Percentiles rank a stretch among this genome's conserved stretches.
Conservation (phyloP, 2,113 vertebrate genomes). For the Hemiscyllium ocellatum region DNA sequence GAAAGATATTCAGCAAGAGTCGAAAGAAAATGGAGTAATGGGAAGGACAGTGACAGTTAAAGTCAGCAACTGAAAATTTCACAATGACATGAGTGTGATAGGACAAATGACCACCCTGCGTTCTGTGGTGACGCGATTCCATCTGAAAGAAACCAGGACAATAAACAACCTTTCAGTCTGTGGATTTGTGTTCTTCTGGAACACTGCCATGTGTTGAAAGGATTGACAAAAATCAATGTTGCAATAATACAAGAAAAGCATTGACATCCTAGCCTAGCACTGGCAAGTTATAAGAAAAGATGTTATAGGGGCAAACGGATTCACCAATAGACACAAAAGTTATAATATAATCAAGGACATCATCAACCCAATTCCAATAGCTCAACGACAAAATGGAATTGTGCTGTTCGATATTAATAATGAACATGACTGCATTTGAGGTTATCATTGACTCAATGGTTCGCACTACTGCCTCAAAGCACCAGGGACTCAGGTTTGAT, state of each 20-base stretch:
- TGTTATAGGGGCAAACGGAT: background rate
- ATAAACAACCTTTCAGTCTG: background rate
- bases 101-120: background rate
- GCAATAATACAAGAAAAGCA: background rate
- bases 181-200: background rate
- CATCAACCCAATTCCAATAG: background rate
- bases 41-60: background rate
- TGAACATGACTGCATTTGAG: too few relatives aligned
- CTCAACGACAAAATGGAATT: background rate
- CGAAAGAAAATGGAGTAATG: background rate
- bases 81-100: background rate
- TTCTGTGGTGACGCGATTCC: background rate
- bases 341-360: background rate
- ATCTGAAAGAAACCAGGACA: background rate
- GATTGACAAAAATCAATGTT: background rate
- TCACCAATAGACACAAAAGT: background rate
- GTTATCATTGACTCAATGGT: too few relatives aligned
- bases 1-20: background rate
- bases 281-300: background rate
- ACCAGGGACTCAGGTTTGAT: too few relatives aligned
- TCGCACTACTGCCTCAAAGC: too few relatives aligned
- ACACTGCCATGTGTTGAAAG: background rate
- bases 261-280: background rate
- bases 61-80: background rate
- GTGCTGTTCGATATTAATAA: background rate